Percentiles rank a stretch among this genome's conserved stretches.
Evolutionary conservation across 2,888 invertebrate species (phyloP).

Genomic region (Papilio protenor): DNA sequence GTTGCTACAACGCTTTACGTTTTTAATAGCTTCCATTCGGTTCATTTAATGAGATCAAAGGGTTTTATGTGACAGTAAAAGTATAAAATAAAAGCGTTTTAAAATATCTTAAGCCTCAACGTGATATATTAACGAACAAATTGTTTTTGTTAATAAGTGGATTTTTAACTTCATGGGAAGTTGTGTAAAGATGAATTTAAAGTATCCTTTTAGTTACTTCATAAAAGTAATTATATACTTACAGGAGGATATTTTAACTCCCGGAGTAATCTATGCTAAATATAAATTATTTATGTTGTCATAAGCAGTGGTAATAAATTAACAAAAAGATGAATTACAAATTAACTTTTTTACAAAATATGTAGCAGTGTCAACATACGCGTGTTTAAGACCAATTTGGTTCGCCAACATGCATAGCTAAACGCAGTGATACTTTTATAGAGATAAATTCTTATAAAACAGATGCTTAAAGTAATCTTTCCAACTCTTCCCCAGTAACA

Average conservation of each 20-base stretch:
- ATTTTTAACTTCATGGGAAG: background rate
- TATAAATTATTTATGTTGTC: background rate
- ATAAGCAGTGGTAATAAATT: background rate
- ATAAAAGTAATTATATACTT: background rate
- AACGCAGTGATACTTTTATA: background rate
- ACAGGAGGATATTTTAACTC: background rate
- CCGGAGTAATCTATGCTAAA: background rate
- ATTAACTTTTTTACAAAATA: background rate
- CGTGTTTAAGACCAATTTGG: background rate
- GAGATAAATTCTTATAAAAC: background rate
- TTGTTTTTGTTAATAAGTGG: background rate
- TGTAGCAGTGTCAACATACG: background rate
- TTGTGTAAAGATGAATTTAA: no score
- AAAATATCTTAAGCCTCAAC: constrained; percentile 31
- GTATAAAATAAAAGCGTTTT: constrained; percentile 46
- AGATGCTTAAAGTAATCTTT: background rate
- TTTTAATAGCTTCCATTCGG: constrained; percentile 66
- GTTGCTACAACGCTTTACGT: constrained; percentile 59
- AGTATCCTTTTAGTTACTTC: background rate
- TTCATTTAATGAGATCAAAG: constrained; percentile 68
- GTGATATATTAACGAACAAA: constrained; percentile 23
- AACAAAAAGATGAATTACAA: background rate
- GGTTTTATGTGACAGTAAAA: constrained; percentile 61
- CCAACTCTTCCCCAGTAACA: background rate
- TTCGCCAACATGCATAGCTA: background rate